Percentiles rank a stretch among this genome's conserved stretches.
Conservation (phyloP, 2,888 invertebrate genomes). For the Pyrgus malvae region DNA sequence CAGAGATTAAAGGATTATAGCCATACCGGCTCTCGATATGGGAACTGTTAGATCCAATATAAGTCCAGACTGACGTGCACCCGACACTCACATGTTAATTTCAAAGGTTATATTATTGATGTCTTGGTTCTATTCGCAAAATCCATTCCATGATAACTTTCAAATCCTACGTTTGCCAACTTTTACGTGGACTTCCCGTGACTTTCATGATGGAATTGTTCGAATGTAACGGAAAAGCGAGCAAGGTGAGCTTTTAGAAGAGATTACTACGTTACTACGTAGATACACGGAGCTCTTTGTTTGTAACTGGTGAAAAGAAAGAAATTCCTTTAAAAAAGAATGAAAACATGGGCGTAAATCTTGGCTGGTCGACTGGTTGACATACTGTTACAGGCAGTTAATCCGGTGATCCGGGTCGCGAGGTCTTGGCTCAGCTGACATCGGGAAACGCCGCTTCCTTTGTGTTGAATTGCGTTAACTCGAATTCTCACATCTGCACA, state of each 20-base stretch:
- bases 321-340: constrained; percentile 55
- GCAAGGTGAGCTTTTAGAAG: constrained; percentile 16
- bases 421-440: constrained; percentile 58
- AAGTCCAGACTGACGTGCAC: constrained; percentile 58
- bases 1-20: constrained; percentile 77
- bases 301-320: constrained; percentile 19
- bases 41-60: constrained; percentile 64
- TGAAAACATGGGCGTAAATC: constrained; percentile 70
- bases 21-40: constrained; percentile 59
- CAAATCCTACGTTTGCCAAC: constrained; percentile 8
- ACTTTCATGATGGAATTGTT: constrained; percentile 6
- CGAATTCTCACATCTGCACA: constrained; percentile 52
- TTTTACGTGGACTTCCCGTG: constrained; percentile 2
- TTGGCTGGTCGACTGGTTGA: constrained; percentile 65
- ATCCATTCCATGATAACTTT: constrained; percentile 29
- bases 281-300: constrained; percentile 17
- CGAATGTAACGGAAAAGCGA: constrained; percentile 10
- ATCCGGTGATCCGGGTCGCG: constrained; percentile 71
- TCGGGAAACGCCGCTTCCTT: constrained; percentile 53
- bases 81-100: constrained; percentile 52
- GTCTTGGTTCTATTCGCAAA: constrained; percentile 32
- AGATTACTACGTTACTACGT: constrained; percentile 20
- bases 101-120: constrained; percentile 42
- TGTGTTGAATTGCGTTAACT: constrained; percentile 54
- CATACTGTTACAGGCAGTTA: constrained; percentile 75